A percentile compares a stretch with the other conserved stretches of the same genome.
Conservation (phyloP, 2,113 vertebrate species). For the Hydrochoerus hydrochaeris region DNA sequence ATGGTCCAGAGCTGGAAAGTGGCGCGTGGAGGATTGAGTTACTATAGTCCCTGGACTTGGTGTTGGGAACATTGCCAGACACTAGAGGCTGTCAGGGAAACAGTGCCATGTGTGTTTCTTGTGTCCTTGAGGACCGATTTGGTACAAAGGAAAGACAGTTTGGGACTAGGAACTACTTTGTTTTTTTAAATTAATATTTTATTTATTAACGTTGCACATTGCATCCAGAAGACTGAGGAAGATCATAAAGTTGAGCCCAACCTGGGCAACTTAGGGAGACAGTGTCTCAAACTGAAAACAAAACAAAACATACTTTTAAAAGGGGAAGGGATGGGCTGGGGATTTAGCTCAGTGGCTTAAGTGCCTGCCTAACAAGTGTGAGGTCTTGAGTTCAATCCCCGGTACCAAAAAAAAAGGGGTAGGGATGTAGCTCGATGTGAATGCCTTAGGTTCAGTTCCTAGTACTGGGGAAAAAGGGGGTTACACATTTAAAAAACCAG, state of each 20-base stretch:
- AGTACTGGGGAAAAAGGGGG: background rate
- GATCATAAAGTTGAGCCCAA: background rate
- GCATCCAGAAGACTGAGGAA: background rate
- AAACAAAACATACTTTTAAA: background rate
- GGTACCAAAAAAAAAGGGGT: background rate
- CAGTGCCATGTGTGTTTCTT: background rate
- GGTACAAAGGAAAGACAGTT: background rate
- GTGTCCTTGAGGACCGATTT: background rate
- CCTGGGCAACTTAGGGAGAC: background rate
- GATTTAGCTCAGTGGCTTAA: too few species aligned
- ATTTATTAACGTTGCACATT: constrained; percentile 5
- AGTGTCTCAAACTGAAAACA: background rate
- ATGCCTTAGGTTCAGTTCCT: background rate
- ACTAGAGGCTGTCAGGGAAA: background rate
- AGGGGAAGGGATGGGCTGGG: background rate
- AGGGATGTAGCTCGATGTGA: background rate
- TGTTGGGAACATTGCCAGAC: background rate
- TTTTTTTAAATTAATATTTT: constrained; percentile 60
- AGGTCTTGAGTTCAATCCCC: too few species aligned
- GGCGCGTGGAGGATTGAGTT: background rate
- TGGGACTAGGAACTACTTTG: background rate
- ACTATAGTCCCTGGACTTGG: background rate
- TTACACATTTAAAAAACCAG: background rate
- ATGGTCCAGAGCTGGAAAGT: background rate
- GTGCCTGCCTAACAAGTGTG: too few species aligned